Conservation (phyloP, 2,888 invertebrate species). For the Drosophila lutescens region DNA sequence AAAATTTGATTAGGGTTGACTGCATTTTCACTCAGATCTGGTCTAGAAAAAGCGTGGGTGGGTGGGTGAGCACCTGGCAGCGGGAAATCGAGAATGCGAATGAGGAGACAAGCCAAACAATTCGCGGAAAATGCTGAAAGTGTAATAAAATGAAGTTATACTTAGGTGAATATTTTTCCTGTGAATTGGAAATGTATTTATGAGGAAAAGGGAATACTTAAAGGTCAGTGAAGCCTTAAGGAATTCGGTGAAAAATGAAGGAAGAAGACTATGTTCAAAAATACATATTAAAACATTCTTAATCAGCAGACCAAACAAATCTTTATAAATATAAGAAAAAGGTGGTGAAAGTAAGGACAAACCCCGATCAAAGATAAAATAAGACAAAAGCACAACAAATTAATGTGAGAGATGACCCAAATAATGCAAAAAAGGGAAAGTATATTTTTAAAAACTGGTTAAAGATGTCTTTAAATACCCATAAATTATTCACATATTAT, state of each 20-base stretch:
- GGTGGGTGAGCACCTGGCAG: conserved; percentile 7
- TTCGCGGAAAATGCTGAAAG: conserved; percentile 9
- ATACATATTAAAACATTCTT: not conserved
- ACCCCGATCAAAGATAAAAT: not conserved
- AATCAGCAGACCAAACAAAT: conserved; percentile 38
- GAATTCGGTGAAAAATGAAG: not conserved
- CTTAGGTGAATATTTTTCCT: conserved; percentile 23
- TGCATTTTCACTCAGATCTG: conserved; percentile 44
- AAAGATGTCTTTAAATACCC: too few relatives aligned
- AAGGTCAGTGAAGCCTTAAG: not conserved
- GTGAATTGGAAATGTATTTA: conserved; percentile 19
- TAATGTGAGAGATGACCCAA: not conserved
- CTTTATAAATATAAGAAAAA: conserved; percentile 1
- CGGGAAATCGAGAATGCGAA: conserved; percentile 36
- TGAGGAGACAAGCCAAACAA: conserved; percentile 22
- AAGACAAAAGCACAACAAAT: not conserved
- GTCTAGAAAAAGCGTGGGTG: not conserved
- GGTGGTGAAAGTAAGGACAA: not conserved
- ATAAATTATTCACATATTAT: too few relatives aligned
- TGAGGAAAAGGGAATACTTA: conserved; percentile 12
- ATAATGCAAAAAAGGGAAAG: too few relatives aligned
- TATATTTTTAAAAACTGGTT: too few relatives aligned
- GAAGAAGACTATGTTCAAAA: too few relatives aligned
- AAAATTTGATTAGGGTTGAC: conserved; percentile 61
- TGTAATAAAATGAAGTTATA: conserved; percentile 8